These are phyloP conservation scores for Lucilia cuprina DNA, from an alignment of 1,140 invertebrate species.

Conservation along the genomic window DNA sequence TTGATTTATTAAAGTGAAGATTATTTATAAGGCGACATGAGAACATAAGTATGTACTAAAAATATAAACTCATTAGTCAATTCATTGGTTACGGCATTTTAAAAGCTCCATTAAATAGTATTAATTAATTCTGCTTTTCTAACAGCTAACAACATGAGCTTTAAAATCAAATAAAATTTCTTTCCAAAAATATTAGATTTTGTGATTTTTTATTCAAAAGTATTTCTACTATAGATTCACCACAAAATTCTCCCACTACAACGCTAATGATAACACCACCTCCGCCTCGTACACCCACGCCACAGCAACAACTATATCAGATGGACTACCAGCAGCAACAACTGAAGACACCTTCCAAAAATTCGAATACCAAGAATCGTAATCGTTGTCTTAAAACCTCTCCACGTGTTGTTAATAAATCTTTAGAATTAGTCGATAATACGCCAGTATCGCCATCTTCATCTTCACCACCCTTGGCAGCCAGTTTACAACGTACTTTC, in stretches of 20 bases:
- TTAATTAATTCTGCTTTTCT: neutral
- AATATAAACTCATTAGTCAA: neutral
- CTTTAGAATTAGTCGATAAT: neutral
- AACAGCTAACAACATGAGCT: neutral
- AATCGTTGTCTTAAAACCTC: slow-evolving; percentile 18
- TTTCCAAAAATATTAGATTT: slow-evolving; percentile 12
- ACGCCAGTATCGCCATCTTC: slow-evolving; percentile 49
- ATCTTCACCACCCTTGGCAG: slow-evolving; percentile 53
- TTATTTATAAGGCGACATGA: neutral
- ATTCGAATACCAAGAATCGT: slow-evolving; percentile 27
- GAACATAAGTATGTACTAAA: neutral
- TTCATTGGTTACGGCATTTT: neutral
- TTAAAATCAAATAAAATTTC: neutral
- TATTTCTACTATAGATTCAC: slow-evolving; percentile 40
- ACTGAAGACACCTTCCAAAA: slow-evolving; percentile 44
- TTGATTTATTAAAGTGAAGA: neutral
- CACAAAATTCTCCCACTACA: slow-evolving; percentile 40
- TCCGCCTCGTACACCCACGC: slow-evolving; percentile 23
- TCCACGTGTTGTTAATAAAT: neutral
- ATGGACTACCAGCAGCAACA: slow-evolving; percentile 40
- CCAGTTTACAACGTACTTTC: slow-evolving; percentile 65
- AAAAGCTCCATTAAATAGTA: neutral
- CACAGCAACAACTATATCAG: slow-evolving; percentile 36
- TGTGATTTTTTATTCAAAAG: slow-evolving; percentile 26
- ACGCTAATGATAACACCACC: slow-evolving; percentile 43